Percentiles rank a stretch among this genome's conserved stretches.
Evolutionary conservation across 1,140 invertebrate genomes (phyloP).

Genomic region (Pentalonia nigronervosa): DNA sequence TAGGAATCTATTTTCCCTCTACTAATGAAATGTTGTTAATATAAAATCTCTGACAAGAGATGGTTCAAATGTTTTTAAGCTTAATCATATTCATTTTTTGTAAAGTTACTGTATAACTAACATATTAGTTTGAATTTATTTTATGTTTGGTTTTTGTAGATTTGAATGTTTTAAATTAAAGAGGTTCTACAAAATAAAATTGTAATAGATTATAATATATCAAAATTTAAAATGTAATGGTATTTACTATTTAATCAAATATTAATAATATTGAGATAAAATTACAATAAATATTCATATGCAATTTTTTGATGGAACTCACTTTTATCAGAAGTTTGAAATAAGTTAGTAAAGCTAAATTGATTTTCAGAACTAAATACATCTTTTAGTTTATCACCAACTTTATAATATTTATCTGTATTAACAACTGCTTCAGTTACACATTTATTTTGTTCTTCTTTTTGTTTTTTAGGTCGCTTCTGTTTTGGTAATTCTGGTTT

Average conservation of each 20-base stretch:
- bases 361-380: constrained; percentile 40
- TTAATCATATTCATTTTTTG: background rate
- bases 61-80: background rate
- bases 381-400: constrained; percentile 46
- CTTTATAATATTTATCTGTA: constrained; percentile 50
- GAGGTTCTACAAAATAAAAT: background rate
- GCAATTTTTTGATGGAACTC: constrained; percentile 2
- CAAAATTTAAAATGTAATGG: background rate
- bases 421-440: constrained; percentile 26
- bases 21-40: too few species aligned
- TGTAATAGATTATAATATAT: background rate
- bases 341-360: constrained; percentile 47
- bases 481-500: constrained; percentile 53
- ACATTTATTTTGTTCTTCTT: background rate
- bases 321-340: constrained; percentile 30
- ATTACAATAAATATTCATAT: background rate
- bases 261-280: background rate
- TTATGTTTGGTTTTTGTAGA: too few species aligned
- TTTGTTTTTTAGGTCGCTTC: constrained; percentile 39
- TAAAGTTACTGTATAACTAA: too few species aligned
- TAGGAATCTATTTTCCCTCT: too few species aligned
- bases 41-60: too few species aligned
- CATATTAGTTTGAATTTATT: too few species aligned
- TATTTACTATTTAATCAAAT: background rate
- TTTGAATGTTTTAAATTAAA: too few species aligned